Conservation (phyloP, 2,797 vertebrate species). For the Melanotaenia parkinsoni region DNA sequence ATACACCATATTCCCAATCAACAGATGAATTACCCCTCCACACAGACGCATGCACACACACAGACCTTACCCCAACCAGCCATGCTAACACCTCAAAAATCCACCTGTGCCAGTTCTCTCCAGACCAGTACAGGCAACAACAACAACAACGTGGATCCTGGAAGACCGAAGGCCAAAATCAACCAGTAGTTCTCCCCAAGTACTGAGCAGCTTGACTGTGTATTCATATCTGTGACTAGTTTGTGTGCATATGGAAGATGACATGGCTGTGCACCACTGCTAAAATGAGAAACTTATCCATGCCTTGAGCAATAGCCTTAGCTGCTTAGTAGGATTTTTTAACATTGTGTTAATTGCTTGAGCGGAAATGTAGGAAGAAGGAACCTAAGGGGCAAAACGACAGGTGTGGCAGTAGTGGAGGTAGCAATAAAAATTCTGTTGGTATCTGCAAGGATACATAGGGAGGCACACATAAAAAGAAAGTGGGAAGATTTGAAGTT, state of each 20-base stretch:
- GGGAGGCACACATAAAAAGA: constrained; percentile 44
- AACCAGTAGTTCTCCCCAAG: constrained; percentile 50
- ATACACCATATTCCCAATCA: constrained; percentile 56
- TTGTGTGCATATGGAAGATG: constrained; percentile 33
- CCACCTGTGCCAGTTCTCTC: constrained; percentile 72
- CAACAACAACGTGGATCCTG: constrained; percentile 52
- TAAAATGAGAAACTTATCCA: constrained; percentile 50
- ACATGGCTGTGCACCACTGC: constrained; percentile 42
- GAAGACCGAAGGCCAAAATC: constrained; percentile 34
- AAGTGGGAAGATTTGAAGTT: constrained; percentile 33
- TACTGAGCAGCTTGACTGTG: constrained; percentile 30
- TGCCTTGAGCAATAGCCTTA: constrained; percentile 49
- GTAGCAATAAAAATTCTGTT: constrained; percentile 52
- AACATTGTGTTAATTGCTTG: constrained; percentile 67
- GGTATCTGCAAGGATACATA: constrained; percentile 35
- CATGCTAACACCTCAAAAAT: constrained; percentile 54
- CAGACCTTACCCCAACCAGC: constrained; percentile 33
- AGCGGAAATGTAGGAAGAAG: constrained; percentile 58
- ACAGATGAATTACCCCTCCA: constrained; percentile 45
- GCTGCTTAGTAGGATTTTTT: constrained; percentile 66
- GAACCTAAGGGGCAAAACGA: constrained; percentile 68
- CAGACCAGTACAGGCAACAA: constrained; percentile 65
- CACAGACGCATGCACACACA: background rate
- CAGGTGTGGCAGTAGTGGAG: constrained; percentile 64
- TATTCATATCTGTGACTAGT: constrained; percentile 19